Percentiles rank a stretch among this genome's conserved stretches.
These are phyloP conservation scores for Heterodera carotae DNA, from an alignment of 1,140 invertebrate species.

Conservation along the genomic window DNA sequence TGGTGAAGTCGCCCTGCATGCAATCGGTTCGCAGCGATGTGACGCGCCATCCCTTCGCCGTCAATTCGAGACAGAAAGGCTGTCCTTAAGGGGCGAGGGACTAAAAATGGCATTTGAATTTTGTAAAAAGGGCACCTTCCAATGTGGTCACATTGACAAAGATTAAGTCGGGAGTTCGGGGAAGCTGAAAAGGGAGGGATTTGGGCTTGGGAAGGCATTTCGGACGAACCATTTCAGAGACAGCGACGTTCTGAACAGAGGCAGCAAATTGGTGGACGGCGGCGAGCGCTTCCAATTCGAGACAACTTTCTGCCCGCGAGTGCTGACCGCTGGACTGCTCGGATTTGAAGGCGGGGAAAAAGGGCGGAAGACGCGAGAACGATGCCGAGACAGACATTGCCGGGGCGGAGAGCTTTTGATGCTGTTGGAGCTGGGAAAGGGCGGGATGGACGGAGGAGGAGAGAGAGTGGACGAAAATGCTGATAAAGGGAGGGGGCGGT, in stretches of 20 bases:
- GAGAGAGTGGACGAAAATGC: background rate
- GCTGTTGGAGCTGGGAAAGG: background rate
- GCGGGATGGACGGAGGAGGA: background rate
- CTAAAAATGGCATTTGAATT: slow-evolving; percentile 6
- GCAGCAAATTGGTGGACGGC: slow-evolving; percentile 63
- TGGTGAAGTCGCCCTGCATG: slow-evolving; percentile 64
- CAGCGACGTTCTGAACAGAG: slow-evolving; percentile 58
- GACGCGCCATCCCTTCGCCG: slow-evolving; percentile 61
- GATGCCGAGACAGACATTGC: background rate
- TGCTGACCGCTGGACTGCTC: slow-evolving; percentile 30
- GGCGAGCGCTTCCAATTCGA: slow-evolving; percentile 62
- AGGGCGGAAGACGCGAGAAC: background rate
- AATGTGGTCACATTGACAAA: slow-evolving; percentile 64
- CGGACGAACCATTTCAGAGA: slow-evolving; percentile 61
- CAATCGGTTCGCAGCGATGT: slow-evolving; percentile 60
- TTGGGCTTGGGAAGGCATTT: background rate
- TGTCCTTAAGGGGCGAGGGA: slow-evolving; percentile 51
- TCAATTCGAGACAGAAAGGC: slow-evolving; percentile 64
- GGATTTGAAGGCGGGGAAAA: background rate
- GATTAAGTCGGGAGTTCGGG: slow-evolving; percentile 62
- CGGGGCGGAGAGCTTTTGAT: too few relatives aligned
- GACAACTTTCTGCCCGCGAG: slow-evolving; percentile 52
- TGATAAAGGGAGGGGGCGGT: background rate
- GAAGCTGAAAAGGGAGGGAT: slow-evolving; percentile 24
- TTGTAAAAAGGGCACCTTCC: slow-evolving; percentile 51